Evolutionary conservation across 1,140 invertebrate species (phyloP).

Genomic region (Planococcus citri): DNA sequence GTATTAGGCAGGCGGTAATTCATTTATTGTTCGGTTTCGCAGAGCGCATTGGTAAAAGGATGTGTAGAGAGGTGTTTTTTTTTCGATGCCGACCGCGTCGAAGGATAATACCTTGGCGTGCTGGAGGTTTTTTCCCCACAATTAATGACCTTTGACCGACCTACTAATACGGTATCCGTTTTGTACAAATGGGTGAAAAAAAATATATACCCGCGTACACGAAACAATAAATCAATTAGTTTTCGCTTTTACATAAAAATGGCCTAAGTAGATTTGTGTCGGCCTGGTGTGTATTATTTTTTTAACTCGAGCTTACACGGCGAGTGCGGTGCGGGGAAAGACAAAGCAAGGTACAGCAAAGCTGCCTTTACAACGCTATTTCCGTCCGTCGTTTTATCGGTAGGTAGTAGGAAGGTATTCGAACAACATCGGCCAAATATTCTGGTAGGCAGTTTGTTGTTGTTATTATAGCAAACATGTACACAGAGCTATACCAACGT

Average conservation of each 20-base stretch:
- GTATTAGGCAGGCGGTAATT: not conserved
- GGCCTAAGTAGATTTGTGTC: not conserved
- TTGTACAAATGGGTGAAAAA: not conserved
- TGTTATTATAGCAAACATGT: no score
- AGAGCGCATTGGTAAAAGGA: no score
- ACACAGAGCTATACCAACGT: not conserved
- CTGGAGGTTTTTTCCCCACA: not conserved
- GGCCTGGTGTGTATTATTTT: not conserved
- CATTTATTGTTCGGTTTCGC: not conserved
- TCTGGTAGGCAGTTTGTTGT: no score
- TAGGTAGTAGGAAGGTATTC: no score
- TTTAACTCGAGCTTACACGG: not conserved
- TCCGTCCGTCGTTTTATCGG: constrained; percentile 1
- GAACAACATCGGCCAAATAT: not conserved
- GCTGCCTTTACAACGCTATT: no score
- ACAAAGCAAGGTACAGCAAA: no score
- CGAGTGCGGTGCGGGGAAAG: no score
- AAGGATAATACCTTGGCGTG: no score
- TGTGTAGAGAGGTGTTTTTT: no score
- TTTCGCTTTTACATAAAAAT: not conserved
- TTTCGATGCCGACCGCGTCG: no score
- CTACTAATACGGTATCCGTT: not conserved
- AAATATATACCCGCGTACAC: not conserved
- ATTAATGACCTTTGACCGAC: constrained; percentile 1
- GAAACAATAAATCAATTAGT: constrained; percentile 8